A percentile compares a stretch with the other conserved stretches of the same genome.
These are phyloP conservation scores for Pelecanus crispus DNA, from an alignment of 2,113 vertebrate species.

Conservation along the genomic window DNA sequence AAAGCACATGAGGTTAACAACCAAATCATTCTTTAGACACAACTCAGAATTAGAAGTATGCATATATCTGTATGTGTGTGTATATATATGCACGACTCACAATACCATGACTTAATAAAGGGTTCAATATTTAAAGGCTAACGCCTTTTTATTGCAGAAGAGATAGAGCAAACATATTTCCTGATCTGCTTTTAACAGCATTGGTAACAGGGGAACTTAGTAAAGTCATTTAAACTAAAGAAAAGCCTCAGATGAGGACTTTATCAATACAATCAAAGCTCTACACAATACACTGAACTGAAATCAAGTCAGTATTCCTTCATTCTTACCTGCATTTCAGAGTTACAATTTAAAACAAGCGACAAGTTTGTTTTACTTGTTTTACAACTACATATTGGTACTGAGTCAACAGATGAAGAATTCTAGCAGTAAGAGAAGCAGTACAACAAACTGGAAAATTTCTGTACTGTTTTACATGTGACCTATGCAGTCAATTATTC, in stretches of 20 bases:
- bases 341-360: not conserved
- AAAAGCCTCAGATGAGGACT: not conserved
- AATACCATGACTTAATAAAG: not conserved
- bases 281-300: not conserved
- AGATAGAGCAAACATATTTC: not conserved
- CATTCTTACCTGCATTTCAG: not conserved
- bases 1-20: not conserved
- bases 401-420: not conserved
- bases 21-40: not conserved
- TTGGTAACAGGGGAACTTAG: not conserved
- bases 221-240: not conserved
- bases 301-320: not conserved
- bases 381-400: not conserved
- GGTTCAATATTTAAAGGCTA: not conserved
- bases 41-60: not conserved
- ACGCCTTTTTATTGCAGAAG: not conserved
- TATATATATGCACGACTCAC: accelerated
- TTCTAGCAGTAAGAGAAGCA: not conserved
- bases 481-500: not conserved
- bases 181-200: not conserved
- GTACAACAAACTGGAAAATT: not conserved
- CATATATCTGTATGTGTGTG: too few relatives aligned
- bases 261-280: not conserved
- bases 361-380: too few relatives aligned
- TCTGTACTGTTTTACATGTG: not conserved